These are phyloP conservation scores for Epiblema foenella DNA, from an alignment of 2,888 invertebrate genomes.

Conservation along the genomic window DNA sequence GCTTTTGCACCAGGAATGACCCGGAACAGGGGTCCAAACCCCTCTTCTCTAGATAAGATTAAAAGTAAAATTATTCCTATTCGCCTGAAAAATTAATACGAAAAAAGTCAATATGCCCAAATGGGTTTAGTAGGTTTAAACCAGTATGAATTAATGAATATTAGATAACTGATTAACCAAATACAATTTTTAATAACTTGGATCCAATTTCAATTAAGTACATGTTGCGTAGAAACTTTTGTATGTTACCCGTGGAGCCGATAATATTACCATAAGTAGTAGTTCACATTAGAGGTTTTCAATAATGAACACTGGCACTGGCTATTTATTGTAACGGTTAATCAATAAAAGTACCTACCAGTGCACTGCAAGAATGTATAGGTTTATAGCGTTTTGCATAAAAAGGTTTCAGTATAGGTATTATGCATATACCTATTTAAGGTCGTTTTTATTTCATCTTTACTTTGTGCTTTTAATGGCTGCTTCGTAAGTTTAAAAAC, in stretches of 20 bases:
- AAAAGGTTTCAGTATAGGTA: neutral
- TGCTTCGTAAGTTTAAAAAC: neutral
- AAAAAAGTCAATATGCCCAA: neutral
- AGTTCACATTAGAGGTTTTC: slow-evolving; percentile 30
- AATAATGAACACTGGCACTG: neutral
- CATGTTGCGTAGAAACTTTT: slow-evolving; percentile 4
- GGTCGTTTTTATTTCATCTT: neutral
- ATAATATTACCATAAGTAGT: slow-evolving; percentile 7
- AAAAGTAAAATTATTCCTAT: too few species aligned
- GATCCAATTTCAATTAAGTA: slow-evolving; percentile 38
- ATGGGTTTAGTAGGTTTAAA: neutral
- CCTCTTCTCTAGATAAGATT: too few species aligned
- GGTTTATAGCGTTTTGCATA: neutral
- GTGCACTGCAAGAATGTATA: neutral
- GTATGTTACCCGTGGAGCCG: slow-evolving; percentile 9
- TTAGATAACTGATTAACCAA: slow-evolving; percentile 15
- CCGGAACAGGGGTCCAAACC: too few species aligned
- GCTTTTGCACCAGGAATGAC: too few species aligned
- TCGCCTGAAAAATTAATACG: neutral
- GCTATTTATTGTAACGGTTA: neutral
- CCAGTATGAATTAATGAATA: slow-evolving; percentile 15
- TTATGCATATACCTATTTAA: neutral
- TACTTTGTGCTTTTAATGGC: neutral
- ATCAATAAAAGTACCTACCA: neutral
- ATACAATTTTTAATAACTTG: slow-evolving; percentile 14